Evolutionary conservation across 2,888 invertebrate species (phyloP), one percentile per base, ranked within the genome.

Genomic region (Danaus chrysippus): DNA sequence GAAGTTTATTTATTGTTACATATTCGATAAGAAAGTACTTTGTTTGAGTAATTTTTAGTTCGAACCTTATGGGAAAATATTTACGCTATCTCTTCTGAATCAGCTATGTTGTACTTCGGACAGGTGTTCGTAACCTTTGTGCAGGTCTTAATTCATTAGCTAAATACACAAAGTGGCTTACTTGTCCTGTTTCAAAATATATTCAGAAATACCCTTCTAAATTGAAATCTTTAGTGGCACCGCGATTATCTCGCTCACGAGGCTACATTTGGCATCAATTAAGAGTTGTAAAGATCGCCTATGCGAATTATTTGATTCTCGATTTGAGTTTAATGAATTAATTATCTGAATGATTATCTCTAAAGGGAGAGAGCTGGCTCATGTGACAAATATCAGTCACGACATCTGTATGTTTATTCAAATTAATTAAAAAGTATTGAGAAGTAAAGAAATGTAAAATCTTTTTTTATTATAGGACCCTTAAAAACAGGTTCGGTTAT

Each of bases 241-340:
- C 74, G 74, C 79, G 91, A 90, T 91, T 88, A 91, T 91, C 91
- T 87, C 73, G 74, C 88, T 90, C 91, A 90, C 91, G 90, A 87
- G 83, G 73, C 78, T 76, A 76, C 79, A 79, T 76, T 77, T 73
- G 73, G 77, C 79, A 82, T 87, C 89, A 90, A 89, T 89, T 89
- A 89, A 90, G 86, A 78, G 81, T 83, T 84, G 86, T 84, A 79
- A 83, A 83, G 82, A 84, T 87, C 83, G 85, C 81, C 82, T 84
- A 84, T 83, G 86, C 81, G 86, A 86, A 87, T 85, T 86, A 87
- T 86, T 80, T 77, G 78, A 79, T 78, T 74, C 74, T 71, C 70
- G 82, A 81, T 83, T 84, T 75, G 75, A 83, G 80, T 82, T 82
- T 81, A 84, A 83, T 84, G 83, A 83, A 84, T 85, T 84, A 84